Conservation (phyloP, 1,140 invertebrate species). For the Venturia canescens region DNA sequence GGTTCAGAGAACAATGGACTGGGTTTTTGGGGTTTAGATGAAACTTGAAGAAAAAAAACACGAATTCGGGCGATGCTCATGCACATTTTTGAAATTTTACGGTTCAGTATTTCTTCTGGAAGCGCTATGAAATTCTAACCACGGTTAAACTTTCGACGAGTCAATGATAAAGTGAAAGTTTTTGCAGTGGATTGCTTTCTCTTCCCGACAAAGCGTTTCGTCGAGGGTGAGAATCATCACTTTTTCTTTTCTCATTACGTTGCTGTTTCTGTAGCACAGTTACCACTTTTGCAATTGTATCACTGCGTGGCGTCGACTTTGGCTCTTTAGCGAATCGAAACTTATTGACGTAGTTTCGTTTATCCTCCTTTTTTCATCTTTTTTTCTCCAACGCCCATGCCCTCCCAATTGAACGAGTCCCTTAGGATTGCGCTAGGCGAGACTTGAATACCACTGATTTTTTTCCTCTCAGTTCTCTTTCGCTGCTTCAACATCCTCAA, state of each 20-base stretch:
- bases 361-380: background rate
- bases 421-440: conserved; percentile 7
- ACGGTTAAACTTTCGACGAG: background rate
- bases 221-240: conserved; percentile 34
- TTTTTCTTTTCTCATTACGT: conserved; percentile 38
- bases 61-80: too few species aligned
- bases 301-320: conserved; percentile 13
- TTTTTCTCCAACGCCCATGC: background rate
- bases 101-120: too few species aligned
- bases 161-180: conserved; percentile 36
- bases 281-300: conserved; percentile 11
- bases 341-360: background rate
- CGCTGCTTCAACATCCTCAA: background rate
- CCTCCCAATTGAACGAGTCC: background rate
- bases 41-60: too few species aligned
- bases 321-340: conserved; percentile 28
- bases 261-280: conserved; percentile 9
- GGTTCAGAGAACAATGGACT: too few species aligned
- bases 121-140: background rate
- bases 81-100: too few species aligned
- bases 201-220: background rate
- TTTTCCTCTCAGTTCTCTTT: background rate
- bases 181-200: conserved; percentile 13
- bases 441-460: conserved; percentile 34
- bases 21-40: too few species aligned